phyloP scores from a whole-genome alignment of 2,113 vertebrate species.

The Felis catus region F.catus_Fca126_mat1.0 CM031411.1:104494001-104494500 shows the following conservation, averaged over 20 bases:
- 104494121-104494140: neutral
- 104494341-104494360: neutral
- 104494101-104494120: neutral
- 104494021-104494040: neutral
- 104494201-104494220: neutral
- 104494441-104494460: neutral
- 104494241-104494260: neutral
- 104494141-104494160: neutral
- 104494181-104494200: neutral
- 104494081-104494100: neutral
- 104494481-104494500: neutral
- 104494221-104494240: neutral
- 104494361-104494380: neutral
- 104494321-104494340: neutral
- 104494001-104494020: neutral
- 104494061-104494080: neutral
- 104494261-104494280: neutral
- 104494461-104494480: neutral
- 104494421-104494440: neutral
- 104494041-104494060: neutral
- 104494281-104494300: neutral
- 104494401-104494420: neutral
- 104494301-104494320: neutral
- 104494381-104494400: neutral
- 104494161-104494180: neutral